Evolutionary conservation across 1,140 invertebrate genomes (phyloP), one percentile per base, ranked within the genome.

Genomic region (Hypsibius dujardini): DNA sequence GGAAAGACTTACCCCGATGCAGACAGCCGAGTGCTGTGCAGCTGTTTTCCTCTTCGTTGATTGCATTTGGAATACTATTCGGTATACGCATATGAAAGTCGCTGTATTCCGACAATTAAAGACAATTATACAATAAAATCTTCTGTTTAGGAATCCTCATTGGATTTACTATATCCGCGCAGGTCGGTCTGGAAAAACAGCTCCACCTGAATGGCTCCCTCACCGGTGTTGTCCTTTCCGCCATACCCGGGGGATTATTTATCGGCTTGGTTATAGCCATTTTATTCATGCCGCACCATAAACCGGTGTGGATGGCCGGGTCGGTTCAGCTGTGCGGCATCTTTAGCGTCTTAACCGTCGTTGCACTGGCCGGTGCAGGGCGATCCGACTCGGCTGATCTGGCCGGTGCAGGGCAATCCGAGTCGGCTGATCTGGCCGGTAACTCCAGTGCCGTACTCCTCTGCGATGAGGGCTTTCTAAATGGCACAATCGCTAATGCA

Each of bases 381-480:
- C 50, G n/a, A 12, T 56, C 50, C 50, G 7, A 7, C 7, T 7
- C 50, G 7, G 50, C 7, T 56, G 7, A 12, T n/a, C 50, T 7
- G 7, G 50, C n/a, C 50, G n/a, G 50, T 56, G 7, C 50, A 56
- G 50, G 7, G 50, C 50, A 56, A 12, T 56, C 50, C 50, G 7
- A 7, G n/a, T 7, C 50, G 7, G 50, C 7, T 56, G 7, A 12
- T n/a, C 50, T 7, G 50, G 7, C 50, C n/a, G 7, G n/a, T 12
- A 56, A n/a, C 50, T n/a, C 50, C 50, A 56, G 50, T 56, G 28
- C 28, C 28, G 28, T 28, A 7, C 7, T 56, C 50, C 50, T 56
- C n/a, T 56, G 50, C n/a, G 50, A 56, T n/a, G 50, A 56, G n/a
- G n/a, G 50, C 50, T 56, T 56, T n/a, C 50, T 56, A 7, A 56